Conservation (phyloP, 2,113 vertebrate species). For the Propithecus coquereli region DNA sequence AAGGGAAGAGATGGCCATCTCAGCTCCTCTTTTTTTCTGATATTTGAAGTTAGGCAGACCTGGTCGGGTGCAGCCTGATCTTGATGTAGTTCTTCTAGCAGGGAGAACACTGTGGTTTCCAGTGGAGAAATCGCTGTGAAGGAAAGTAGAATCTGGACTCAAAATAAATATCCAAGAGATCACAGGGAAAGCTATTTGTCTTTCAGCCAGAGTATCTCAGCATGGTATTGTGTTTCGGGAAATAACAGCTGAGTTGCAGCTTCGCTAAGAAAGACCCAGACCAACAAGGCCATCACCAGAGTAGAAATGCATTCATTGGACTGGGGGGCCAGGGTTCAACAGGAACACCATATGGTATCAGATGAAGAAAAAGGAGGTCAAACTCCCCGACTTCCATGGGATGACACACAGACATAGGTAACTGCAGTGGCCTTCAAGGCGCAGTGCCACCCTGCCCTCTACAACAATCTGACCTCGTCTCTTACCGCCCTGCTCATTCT, state of each 20-base stretch:
- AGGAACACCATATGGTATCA: background rate
- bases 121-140: background rate
- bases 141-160: background rate
- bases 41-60: background rate
- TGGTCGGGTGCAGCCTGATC: background rate
- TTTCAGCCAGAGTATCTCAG: background rate
- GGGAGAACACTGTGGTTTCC: background rate
- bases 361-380: background rate
- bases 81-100: background rate
- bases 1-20: background rate
- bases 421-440: too few species aligned
- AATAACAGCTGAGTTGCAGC: background rate
- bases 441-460: accelerated
- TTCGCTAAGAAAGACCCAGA: background rate
- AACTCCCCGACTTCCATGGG: background rate
- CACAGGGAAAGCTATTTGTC: background rate
- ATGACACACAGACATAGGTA: background rate
- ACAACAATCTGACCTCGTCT: background rate
- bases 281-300: background rate
- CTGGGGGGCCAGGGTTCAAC: background rate
- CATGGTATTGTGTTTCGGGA: background rate
- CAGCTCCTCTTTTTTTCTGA: background rate
- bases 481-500: background rate
- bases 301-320: background rate
- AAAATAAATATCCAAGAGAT: background rate